Percentiles rank a stretch among this genome's conserved stretches.
Evolutionary conservation across 2,888 invertebrate genomes (phyloP).

Genomic region (Chrysolina haemoptera): DNA sequence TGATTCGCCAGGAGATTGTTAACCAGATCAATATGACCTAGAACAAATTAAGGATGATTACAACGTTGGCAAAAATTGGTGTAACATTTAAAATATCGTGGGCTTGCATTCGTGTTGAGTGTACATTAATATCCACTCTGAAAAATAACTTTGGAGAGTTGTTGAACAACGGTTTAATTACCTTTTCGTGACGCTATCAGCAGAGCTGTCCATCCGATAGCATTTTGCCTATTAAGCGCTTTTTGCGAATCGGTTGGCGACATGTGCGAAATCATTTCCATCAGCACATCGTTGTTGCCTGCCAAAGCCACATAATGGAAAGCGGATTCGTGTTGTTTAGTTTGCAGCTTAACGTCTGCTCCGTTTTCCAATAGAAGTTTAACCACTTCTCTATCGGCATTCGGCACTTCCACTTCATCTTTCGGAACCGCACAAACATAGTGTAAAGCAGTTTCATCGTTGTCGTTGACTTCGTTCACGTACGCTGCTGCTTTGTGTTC

Average conservation of each 20-base stretch:
- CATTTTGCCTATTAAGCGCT: conserved; percentile 94
- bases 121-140: neutral
- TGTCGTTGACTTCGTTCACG: conserved; percentile 90
- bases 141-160: neutral
- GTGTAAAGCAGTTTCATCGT: conserved; percentile 95
- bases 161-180: conserved; percentile 29
- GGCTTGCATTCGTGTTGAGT: conserved; percentile 1
- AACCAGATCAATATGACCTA: conserved; percentile 89
- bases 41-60: conserved; percentile 26
- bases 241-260: conserved; percentile 91
- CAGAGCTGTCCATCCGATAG: conserved; percentile 97
- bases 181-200: conserved; percentile 95
- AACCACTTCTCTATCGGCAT: conserved; percentile 89
- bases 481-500: conserved; percentile 86
- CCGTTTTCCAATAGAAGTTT: conserved; percentile 91
- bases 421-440: conserved; percentile 93
- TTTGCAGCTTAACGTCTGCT: conserved; percentile 89
- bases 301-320: conserved; percentile 96
- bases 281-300: conserved; percentile 95
- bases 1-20: conserved; percentile 92
- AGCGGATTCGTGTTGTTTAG: conserved; percentile 92
- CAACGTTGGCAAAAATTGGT: conserved; percentile 1
- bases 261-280: conserved; percentile 95
- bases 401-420: conserved; percentile 79
- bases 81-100: neutral